A percentile compares a stretch with the other conserved stretches of the same genome.
Evolutionary conservation across 2,113 vertebrate species (phyloP).

Genomic region (Neotoma lepida): DNA sequence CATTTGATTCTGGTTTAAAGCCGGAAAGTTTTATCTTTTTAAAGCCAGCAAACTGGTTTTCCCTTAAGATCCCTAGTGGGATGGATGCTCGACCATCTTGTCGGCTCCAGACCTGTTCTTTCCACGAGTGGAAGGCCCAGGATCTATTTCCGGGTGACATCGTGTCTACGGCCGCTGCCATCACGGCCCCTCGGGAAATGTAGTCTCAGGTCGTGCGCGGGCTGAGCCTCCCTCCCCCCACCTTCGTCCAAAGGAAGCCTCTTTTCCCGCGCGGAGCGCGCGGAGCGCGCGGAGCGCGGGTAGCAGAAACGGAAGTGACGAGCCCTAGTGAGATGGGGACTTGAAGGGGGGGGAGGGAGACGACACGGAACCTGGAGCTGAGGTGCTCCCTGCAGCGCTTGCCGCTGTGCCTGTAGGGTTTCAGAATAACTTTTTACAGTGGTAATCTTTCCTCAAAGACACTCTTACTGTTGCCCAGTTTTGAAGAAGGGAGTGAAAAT

Average conservation of each 20-base stretch:
- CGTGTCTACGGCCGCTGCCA: accelerated
- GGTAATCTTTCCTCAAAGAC: slow-evolving; percentile 11
- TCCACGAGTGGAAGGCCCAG: neutral
- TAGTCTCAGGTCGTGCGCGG: neutral
- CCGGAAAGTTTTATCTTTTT: neutral
- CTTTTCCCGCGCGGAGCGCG: neutral
- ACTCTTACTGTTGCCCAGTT: neutral
- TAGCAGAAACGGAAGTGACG: neutral
- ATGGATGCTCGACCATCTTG: neutral
- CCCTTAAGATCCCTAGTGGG: neutral
- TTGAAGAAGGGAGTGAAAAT: slow-evolving; percentile 11
- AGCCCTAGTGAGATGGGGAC: neutral
- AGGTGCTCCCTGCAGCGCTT: neutral
- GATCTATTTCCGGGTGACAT: neutral
- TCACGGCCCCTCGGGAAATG: neutral
- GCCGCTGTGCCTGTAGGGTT: neutral
- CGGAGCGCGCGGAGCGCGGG: neutral
- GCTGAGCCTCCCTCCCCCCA: accelerated
- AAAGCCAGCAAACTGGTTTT: neutral
- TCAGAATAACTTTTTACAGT: slow-evolving; percentile 23
- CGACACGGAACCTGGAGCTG: neutral
- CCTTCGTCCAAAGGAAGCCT: neutral
- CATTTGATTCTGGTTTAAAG: neutral
- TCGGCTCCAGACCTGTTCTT: neutral
- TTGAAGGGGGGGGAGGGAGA: neutral